Evolutionary conservation across 2,888 invertebrate genomes (phyloP).

Genomic region (Phrixothrix hirtus): DNA sequence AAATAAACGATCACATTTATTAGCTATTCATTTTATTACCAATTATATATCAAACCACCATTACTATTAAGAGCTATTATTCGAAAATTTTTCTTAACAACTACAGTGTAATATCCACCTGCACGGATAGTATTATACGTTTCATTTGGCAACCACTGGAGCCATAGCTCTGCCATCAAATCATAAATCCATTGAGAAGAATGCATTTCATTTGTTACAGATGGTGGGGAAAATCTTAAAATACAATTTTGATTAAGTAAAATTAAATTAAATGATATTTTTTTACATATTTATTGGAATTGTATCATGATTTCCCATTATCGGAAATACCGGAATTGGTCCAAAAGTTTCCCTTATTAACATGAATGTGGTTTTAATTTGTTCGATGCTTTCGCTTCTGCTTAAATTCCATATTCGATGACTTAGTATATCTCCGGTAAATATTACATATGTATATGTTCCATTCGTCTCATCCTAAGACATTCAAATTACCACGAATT

Average conservation of each 20-base stretch:
- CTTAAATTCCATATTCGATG: conserved; percentile 89
- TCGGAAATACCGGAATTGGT: conserved; percentile 61
- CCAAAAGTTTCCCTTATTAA: conserved; percentile 55
- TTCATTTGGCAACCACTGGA: conserved; percentile 67
- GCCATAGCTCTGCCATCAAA: conserved; percentile 72
- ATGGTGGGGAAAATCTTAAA: conserved; percentile 44
- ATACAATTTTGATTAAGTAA: background rate
- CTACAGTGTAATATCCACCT: too few species aligned
- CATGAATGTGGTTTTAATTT: conserved; percentile 60
- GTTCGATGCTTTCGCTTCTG: conserved; percentile 63
- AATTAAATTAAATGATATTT: background rate
- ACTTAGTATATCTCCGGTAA: conserved; percentile 85
- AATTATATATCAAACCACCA: too few species aligned
- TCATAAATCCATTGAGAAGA: conserved; percentile 75
- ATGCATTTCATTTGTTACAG: background rate
- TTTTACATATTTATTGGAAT: conserved; percentile 78
- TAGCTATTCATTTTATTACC: too few species aligned
- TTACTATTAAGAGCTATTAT: too few species aligned
- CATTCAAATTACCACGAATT: too few species aligned
- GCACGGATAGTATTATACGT: conserved; percentile 63
- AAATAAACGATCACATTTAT: too few species aligned
- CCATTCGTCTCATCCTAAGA: too few species aligned
- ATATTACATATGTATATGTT: too few species aligned
- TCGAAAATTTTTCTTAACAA: too few species aligned
- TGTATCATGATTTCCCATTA: conserved; percentile 72